phyloP scores from a whole-genome alignment of 1,140 invertebrate species.

The Formica exsecta region DNA sequence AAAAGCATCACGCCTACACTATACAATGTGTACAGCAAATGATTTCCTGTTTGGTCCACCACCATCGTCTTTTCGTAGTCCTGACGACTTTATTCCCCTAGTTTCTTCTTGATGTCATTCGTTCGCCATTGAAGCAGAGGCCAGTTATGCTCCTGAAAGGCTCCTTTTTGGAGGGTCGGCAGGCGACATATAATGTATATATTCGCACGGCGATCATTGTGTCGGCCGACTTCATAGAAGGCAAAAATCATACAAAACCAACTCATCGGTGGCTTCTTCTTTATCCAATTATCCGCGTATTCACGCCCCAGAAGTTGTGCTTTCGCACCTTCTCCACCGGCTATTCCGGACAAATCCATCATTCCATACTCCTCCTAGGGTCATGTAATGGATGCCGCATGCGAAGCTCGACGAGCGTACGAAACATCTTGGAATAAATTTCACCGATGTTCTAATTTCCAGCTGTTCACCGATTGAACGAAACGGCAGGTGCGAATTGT shows the following conservation, averaged over 20 bases:
- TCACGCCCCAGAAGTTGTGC: constrained; percentile 72
- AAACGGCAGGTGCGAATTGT: constrained; percentile 51
- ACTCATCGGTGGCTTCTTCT: constrained; percentile 68
- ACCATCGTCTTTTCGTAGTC: constrained; percentile 9
- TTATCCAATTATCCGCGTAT: constrained; percentile 79
- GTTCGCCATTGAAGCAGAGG: constrained; percentile 51
- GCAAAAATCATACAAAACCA: constrained; percentile 65
- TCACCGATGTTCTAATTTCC: constrained; percentile 55
- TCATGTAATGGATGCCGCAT: constrained; percentile 56
- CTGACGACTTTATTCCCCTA: constrained; percentile 68
- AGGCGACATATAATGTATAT: constrained; percentile 48
- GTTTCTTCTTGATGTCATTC: constrained; percentile 58
- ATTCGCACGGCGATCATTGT: constrained; percentile 67
- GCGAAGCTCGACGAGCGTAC: not conserved
- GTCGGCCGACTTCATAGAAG: constrained; percentile 70
- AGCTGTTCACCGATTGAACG: constrained; percentile 17
- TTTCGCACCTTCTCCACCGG: constrained; percentile 23
- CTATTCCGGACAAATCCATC: constrained; percentile 66
- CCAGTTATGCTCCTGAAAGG: constrained; percentile 26
- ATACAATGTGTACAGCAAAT: constrained; percentile 13
- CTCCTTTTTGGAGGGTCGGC: constrained; percentile 54
- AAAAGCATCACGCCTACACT: constrained; percentile 24
- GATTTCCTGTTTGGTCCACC: constrained; percentile 39
- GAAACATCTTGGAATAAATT: not conserved
- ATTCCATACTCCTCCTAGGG: constrained; percentile 36